Conservation (phyloP, 2,113 vertebrate species). For the Carlito syrichta region DNA sequence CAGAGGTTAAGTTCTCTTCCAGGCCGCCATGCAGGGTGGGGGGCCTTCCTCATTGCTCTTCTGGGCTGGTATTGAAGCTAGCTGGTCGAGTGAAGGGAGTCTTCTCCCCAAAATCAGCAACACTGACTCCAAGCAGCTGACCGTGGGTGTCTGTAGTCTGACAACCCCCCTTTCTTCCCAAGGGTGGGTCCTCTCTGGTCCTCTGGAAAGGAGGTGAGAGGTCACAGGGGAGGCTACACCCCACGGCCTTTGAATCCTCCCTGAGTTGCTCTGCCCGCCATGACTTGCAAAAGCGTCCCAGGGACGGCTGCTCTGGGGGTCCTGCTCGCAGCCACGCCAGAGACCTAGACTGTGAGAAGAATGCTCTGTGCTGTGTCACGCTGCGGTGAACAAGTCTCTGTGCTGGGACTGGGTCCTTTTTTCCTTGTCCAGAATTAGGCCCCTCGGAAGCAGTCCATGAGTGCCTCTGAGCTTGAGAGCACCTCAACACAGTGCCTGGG, state of each 20-base stretch:
- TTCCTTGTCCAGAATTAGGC: neutral
- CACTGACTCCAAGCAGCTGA: neutral
- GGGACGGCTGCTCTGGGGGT: neutral
- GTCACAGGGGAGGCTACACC: no score
- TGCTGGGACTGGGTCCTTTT: no score
- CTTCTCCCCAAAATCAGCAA: no score
- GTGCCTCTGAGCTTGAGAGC: neutral
- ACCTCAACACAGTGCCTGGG: neutral
- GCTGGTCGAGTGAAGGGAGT: neutral
- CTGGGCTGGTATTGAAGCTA: neutral
- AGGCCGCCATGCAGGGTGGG: accelerated
- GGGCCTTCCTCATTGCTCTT: neutral
- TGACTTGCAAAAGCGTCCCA: neutral
- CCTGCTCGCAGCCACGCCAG: accelerated
- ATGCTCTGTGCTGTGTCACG: accelerated
- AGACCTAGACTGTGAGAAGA: neutral
- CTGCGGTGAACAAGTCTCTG: neutral
- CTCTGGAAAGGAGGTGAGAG: neutral
- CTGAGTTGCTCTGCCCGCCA: accelerated
- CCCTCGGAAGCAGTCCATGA: neutral
- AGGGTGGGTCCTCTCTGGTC: neutral
- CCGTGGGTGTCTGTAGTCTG: neutral
- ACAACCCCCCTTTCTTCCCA: neutral
- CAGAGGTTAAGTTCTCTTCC: neutral
- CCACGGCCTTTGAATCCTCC: neutral